Evolutionary conservation across 2,888 invertebrate species (phyloP).

Genomic region (Apamea anceps): DNA sequence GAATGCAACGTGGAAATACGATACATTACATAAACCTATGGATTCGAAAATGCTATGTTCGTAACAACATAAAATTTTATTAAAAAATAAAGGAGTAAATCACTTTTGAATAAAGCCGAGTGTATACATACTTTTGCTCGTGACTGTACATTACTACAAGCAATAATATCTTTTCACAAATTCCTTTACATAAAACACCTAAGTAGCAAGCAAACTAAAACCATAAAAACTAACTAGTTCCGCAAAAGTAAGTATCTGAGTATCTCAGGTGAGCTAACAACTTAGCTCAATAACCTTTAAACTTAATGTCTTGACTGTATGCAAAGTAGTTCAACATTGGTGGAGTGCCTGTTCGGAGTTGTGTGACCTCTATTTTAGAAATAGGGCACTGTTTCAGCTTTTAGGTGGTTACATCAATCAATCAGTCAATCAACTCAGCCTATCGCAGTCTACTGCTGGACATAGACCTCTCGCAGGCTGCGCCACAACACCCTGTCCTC

Average conservation of each 20-base stretch:
- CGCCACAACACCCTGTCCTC: too few relatives aligned
- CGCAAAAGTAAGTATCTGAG: constrained; percentile 10
- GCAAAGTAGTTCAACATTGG: constrained; percentile 21
- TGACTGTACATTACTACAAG: neutral
- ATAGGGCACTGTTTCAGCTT: neutral
- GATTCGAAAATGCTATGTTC: too few relatives aligned
- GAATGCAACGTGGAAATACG: too few relatives aligned
- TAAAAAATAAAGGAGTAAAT: too few relatives aligned
- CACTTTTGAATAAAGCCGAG: too few relatives aligned
- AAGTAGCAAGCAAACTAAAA: constrained; percentile 15
- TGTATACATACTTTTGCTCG: too few relatives aligned
- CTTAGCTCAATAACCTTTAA: constrained; percentile 47
- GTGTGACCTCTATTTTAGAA: neutral
- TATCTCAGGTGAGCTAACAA: constrained; percentile 33
- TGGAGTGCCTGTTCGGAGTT: neutral
- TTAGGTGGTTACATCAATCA: too few relatives aligned
- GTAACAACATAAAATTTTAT: too few relatives aligned
- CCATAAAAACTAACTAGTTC: constrained; percentile 35
- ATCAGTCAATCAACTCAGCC: too few relatives aligned
- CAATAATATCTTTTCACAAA: constrained; percentile 10
- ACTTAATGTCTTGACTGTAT: constrained; percentile 23
- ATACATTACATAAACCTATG: too few relatives aligned
- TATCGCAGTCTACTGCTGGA: too few relatives aligned
- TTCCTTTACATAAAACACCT: constrained; percentile 1
- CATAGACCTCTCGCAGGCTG: too few relatives aligned